phyloP scores from a whole-genome alignment of 2,797 vertebrate genomes.

The Micropoecilia bifurca region DNA sequence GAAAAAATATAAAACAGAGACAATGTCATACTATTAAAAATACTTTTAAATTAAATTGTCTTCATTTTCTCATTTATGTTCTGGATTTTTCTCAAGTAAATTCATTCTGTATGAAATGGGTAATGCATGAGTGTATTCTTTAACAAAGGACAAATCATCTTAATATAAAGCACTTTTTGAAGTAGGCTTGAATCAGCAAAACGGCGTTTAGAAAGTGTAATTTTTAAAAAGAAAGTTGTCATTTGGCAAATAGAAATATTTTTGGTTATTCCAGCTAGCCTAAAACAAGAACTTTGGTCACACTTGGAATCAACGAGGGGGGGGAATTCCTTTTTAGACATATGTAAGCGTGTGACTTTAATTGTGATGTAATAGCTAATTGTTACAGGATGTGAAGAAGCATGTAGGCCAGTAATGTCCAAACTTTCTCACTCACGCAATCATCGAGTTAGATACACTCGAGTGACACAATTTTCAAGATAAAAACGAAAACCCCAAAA shows the following conservation, averaged over 20 bases:
- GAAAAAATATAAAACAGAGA: background rate
- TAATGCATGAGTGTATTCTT: background rate
- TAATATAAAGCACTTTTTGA: background rate
- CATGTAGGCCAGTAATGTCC: background rate
- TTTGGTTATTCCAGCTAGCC: too few species aligned
- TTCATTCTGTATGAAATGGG: background rate
- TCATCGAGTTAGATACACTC: background rate
- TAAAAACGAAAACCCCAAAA: background rate
- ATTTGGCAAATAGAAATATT: too few species aligned
- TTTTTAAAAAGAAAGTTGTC: background rate
- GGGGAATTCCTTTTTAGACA: background rate
- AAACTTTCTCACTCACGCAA: background rate
- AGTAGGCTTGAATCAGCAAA: background rate
- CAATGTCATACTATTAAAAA: conserved; percentile 14
- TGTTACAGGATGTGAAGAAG: background rate
- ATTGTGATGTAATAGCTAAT: background rate
- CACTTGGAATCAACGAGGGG: background rate
- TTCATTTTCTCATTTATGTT: background rate
- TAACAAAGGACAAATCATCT: background rate
- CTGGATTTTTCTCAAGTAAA: background rate
- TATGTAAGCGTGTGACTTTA: background rate
- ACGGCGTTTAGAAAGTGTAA: background rate
- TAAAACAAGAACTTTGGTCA: background rate
- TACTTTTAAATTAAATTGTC: background rate
- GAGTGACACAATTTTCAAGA: background rate